Conservation (phyloP, 92 coral and sea anemone species). For the Porites evermanni region DNA sequence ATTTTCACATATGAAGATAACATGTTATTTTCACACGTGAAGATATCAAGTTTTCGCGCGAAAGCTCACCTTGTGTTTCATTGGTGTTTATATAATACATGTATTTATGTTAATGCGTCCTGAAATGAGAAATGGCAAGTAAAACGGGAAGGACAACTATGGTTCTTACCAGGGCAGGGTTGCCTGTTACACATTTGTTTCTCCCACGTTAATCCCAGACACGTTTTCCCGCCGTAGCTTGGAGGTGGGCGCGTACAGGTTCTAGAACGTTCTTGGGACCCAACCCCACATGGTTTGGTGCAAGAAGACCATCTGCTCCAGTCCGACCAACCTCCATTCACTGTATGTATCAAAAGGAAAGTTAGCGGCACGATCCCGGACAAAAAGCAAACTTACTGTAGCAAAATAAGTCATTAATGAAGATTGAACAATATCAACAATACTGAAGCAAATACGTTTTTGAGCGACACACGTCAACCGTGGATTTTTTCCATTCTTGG, state of each 20-base stretch:
- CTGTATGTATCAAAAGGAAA: neutral
- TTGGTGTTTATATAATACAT: no score
- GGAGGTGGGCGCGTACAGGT: conserved; percentile 27
- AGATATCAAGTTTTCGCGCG: no score
- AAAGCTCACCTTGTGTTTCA: no score
- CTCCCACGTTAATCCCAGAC: conserved; percentile 5
- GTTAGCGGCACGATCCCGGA: neutral
- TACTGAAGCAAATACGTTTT: no score
- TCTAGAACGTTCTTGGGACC: conserved; percentile 14
- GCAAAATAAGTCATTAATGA: neutral
- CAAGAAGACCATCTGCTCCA: conserved; percentile 29
- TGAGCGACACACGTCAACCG: no score
- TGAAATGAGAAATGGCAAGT: no score
- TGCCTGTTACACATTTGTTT: neutral
- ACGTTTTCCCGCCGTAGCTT: conserved; percentile 6
- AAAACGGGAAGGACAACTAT: no score
- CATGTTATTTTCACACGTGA: no score
- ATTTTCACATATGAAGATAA: no score
- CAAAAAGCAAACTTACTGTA: neutral
- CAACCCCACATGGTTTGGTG: conserved; percentile 25
- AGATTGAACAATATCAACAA: no score
- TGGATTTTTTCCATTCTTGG: no score
- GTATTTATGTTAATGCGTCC: no score
- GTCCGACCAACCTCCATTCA: conserved; percentile 39
- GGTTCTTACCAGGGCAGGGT: conserved; percentile 36